Conservation (phyloP, 2,888 invertebrate genomes). For the Patella depressa region DNA sequence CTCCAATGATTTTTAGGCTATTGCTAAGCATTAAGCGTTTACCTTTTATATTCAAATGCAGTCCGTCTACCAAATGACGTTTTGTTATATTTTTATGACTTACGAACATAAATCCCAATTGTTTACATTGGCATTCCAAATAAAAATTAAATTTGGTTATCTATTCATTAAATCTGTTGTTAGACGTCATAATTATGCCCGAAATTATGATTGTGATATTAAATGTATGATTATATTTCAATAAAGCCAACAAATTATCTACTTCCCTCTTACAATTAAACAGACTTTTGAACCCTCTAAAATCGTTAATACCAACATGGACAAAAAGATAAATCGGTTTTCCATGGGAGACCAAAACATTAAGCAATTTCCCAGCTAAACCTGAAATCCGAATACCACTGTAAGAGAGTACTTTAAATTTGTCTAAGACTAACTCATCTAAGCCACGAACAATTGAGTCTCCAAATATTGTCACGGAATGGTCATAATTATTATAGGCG, state of each 20-base stretch:
- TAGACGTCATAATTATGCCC: too few species aligned
- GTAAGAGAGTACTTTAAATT: neutral
- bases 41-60: neutral
- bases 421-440: neutral
- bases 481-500: too few species aligned
- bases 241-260: neutral
- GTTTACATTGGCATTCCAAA: neutral
- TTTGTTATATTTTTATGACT: neutral
- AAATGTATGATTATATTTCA: neutral
- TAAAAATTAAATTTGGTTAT: neutral
- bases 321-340: neutral
- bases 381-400: neutral
- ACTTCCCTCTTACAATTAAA: neutral
- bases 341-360: neutral
- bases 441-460: neutral
- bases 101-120: neutral
- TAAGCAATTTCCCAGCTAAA: neutral
- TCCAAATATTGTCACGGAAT: neutral
- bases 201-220: too few species aligned
- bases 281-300: neutral
- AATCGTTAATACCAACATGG: slow-evolving; percentile 1
- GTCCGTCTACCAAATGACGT: neutral
- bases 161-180: neutral
- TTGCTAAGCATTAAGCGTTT: too few species aligned
- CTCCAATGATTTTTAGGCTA: too few species aligned